These are phyloP conservation scores for Myoxocephalus aenaeus DNA, from an alignment of 2,797 vertebrate genomes.

Conservation along the genomic window DNA sequence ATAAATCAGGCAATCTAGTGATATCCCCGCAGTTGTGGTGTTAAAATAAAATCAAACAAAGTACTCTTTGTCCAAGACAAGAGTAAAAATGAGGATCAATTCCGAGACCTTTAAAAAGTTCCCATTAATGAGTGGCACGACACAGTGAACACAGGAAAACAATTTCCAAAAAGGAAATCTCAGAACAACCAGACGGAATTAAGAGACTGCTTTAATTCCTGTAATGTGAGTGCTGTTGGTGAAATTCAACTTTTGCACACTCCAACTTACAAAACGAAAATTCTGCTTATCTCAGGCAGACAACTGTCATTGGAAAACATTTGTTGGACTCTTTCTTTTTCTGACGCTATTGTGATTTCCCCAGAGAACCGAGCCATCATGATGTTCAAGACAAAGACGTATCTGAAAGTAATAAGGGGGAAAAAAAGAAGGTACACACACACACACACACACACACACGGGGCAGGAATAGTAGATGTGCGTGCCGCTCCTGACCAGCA, in stretches of 20 bases:
- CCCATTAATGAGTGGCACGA: background rate
- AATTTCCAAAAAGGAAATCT: background rate
- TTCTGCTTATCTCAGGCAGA: background rate
- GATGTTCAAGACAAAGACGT: background rate
- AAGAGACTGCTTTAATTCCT: background rate
- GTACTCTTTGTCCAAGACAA: background rate
- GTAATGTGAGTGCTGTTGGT: background rate
- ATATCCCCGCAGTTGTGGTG: background rate
- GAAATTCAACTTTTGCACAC: background rate
- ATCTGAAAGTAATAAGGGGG: background rate
- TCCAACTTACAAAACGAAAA: background rate
- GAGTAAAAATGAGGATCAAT: background rate
- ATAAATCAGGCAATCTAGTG: background rate
- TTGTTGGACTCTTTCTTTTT: background rate
- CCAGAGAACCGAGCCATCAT: background rate
- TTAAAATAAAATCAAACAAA: background rate
- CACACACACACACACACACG: no score
- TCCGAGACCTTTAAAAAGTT: background rate
- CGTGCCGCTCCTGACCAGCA: background rate
- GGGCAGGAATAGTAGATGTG: background rate
- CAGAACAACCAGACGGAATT: background rate
- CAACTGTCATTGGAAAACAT: background rate
- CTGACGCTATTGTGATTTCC: background rate
- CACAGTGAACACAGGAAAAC: background rate
- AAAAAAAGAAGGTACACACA: background rate